Evolutionary conservation across 92 coral and sea anemone genomes (phyloP), one percentile per base, ranked within the genome.

Genomic region (Palythoa heliodiscus): DNA sequence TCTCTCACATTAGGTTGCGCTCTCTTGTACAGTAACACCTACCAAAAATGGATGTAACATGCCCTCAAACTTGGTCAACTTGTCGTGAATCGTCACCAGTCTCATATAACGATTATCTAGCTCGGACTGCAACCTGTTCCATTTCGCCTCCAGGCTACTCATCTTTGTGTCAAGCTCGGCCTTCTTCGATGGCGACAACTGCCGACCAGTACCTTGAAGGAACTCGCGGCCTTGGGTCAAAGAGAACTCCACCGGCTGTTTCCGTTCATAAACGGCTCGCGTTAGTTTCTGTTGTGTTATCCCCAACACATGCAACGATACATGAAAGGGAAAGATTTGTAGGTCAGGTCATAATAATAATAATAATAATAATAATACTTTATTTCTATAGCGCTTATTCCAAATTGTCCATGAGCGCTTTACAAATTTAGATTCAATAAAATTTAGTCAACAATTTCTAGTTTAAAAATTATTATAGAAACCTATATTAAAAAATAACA

Each of bases 71-170:
- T 89, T 89, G 10, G 98, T 92, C 84, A 96, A 78, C 85, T 96
- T 96, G 82, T 96, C 99, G 81, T 96, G 99, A 50, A 96, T 96
- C 83, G 91, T 84, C 55, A 96, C 99, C 83, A 96, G 90, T 85
- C 97, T 93, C 93, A 95, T 95, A 87, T 96, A 96, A 48, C 98
- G 96, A 77, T 96, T 96, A 89, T 96, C 99, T 25, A 95, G 98
- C 87, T 96, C 99, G 79, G 93, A 92, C 70, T 96, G 99, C 24
- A 96, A 95, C 73, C 96, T 89, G 83, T 89, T 95, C 99, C 99
- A 96, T 75, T 97, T 89, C 73, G 94, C 91, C 76, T 96, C 99
- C 78, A 96, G 75, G 55, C 94, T 96, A 61, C 94, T 95, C 99
- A 96, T 94, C 90, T 96, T 96, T 76, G 97, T 72, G 89, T 95